These are phyloP conservation scores for Potamarius usumacintae DNA, from an alignment of 2,113 vertebrate species.

Conservation along the genomic window DNA sequence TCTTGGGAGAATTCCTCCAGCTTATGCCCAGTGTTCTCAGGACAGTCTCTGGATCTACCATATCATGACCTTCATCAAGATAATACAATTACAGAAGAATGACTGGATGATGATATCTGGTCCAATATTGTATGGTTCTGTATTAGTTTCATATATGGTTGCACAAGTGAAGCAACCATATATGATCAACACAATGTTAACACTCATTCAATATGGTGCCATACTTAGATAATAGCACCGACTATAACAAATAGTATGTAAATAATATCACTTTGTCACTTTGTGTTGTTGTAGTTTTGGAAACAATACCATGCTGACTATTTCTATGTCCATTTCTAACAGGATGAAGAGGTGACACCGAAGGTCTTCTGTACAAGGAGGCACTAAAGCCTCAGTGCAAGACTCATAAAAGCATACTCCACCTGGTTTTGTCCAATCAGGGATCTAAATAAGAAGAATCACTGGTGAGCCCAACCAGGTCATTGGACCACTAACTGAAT, in stretches of 20 bases:
- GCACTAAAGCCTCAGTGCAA: constrained; percentile 10
- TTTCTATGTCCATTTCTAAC: constrained; percentile 33
- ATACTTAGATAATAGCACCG: background rate
- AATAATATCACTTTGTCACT: background rate
- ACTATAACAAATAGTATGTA: background rate
- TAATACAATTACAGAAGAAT: background rate
- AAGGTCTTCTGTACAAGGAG: constrained; percentile 20
- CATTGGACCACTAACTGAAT: background rate
- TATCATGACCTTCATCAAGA: no score
- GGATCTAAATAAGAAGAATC: background rate
- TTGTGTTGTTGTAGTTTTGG: background rate
- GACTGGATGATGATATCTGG: background rate
- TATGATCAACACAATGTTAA: background rate
- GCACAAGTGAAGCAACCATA: background rate
- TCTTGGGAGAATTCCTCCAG: background rate
- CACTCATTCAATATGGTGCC: background rate
- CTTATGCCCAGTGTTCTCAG: background rate
- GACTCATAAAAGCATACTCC: constrained; percentile 40
- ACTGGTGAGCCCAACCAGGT: background rate
- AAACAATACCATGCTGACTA: background rate
- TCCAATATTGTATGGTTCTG: background rate
- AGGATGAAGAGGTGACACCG: constrained; percentile 58
- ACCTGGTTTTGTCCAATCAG: constrained; percentile 17
- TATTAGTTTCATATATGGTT: background rate
- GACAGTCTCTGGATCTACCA: background rate